Evolutionary conservation across 1,140 invertebrate genomes (phyloP).

Genomic region (Medauroidea extradentata): DNA sequence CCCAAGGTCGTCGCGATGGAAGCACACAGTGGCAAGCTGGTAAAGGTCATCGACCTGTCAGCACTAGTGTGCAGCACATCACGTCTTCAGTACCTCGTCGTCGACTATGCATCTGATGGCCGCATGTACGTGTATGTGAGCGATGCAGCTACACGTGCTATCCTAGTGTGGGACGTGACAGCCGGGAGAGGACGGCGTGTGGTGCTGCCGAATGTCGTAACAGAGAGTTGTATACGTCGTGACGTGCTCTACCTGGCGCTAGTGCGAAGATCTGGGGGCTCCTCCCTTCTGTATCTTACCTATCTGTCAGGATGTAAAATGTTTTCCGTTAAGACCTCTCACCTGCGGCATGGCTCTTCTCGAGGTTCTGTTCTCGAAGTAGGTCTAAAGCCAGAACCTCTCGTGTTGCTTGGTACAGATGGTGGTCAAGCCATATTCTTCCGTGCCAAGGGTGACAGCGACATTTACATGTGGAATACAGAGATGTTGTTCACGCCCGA

Average conservation of each 20-base stretch:
- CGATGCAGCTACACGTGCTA: conserved; percentile 56
- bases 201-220: conserved; percentile 49
- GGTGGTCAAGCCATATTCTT: conserved; percentile 53
- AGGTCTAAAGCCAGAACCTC: conserved; percentile 50
- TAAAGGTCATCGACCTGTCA: conserved; percentile 55
- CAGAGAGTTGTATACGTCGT: conserved; percentile 30
- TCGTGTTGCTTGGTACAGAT: conserved; percentile 57
- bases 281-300: conserved; percentile 52
- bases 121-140: conserved; percentile 49
- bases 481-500: conserved; percentile 49
- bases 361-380: conserved; percentile 50
- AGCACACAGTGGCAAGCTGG: conserved; percentile 52
- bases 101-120: conserved; percentile 50
- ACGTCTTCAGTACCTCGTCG: conserved; percentile 58
- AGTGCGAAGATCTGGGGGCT: conserved; percentile 45
- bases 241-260: conserved; percentile 56
- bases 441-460: conserved; percentile 48
- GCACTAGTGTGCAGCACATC: conserved; percentile 48
- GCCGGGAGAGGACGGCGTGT: conserved; percentile 51
- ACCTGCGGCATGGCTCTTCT: conserved; percentile 46
- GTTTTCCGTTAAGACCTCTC: conserved; percentile 50
- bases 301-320: conserved; percentile 51
- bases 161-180: conserved; percentile 52
- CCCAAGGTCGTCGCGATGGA: conserved; percentile 63
- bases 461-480: conserved; percentile 58